Percentiles rank a stretch among this genome's conserved stretches.
These are phyloP conservation scores for Lacanobia oleracea DNA, from an alignment of 2,888 invertebrate genomes.

Conservation along the genomic window DNA sequence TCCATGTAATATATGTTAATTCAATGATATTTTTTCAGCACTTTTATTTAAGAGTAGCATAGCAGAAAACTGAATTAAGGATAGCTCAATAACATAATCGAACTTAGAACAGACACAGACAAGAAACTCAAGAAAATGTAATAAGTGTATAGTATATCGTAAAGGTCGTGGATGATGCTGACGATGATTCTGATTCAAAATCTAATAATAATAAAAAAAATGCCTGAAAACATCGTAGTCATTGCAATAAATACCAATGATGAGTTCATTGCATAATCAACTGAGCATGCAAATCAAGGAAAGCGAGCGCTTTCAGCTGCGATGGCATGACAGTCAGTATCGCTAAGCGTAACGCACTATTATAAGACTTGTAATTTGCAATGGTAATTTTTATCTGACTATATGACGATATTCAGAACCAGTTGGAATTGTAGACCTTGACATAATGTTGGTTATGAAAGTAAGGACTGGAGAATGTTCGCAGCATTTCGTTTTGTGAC, in stretches of 20 bases:
- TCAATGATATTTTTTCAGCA: no score
- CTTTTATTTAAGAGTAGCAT: background rate
- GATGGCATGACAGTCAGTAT: slow-evolving; percentile 47
- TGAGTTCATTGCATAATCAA: slow-evolving; percentile 47
- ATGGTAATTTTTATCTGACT: slow-evolving; percentile 53
- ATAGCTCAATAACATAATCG: background rate
- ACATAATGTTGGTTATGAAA: slow-evolving; percentile 51
- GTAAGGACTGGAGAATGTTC: slow-evolving; percentile 32
- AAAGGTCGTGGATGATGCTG: background rate
- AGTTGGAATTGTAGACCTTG: slow-evolving; percentile 49
- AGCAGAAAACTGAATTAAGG: background rate
- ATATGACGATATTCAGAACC: slow-evolving; percentile 41
- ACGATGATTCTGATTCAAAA: background rate
- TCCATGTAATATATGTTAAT: background rate
- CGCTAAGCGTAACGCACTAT: slow-evolving; percentile 41
- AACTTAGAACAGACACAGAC: background rate
- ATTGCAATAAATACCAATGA: slow-evolving; percentile 33
- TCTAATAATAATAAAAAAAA: background rate
- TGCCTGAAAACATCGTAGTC: background rate
- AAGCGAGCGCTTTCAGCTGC: slow-evolving; percentile 66
- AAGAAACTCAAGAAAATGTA: background rate
- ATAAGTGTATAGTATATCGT: background rate
- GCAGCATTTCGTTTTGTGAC: slow-evolving; percentile 16
- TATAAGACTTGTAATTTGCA: slow-evolving; percentile 54
- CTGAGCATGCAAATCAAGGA: slow-evolving; percentile 69